Percentiles rank a stretch among this genome's conserved stretches.
Conservation (phyloP, 2,113 vertebrate species). For the Larimichthys polyactis region DNA sequence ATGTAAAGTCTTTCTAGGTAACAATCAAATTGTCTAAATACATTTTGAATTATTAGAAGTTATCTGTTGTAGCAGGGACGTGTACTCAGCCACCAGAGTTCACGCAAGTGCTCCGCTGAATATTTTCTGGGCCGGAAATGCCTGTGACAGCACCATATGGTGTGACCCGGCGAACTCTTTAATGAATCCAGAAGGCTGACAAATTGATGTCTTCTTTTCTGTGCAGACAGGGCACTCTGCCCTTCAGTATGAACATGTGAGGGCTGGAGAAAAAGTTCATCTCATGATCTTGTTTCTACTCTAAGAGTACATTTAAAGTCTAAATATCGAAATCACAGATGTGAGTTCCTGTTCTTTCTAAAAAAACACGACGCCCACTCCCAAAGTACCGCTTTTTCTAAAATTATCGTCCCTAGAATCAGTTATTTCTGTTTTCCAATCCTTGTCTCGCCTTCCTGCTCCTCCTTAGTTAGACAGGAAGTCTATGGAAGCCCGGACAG, state of each 20-base stretch:
- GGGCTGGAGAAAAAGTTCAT: neutral
- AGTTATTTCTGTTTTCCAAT: slow-evolving; percentile 34
- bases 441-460: slow-evolving; percentile 49
- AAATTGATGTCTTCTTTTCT: neutral
- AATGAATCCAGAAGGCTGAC: neutral
- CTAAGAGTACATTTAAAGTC: neutral
- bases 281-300: neutral
- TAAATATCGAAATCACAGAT: slow-evolving; percentile 13
- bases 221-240: neutral
- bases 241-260: neutral
- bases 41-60: neutral
- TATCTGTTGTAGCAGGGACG: neutral
- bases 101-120: neutral
- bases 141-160: neutral
- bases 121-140: slow-evolving; percentile 12
- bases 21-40: neutral
- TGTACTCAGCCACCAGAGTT: slow-evolving; percentile 7
- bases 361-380: slow-evolving; percentile 11
- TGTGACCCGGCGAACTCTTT: neutral
- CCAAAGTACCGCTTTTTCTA: slow-evolving; percentile 60
- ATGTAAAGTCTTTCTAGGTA: neutral
- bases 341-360: neutral
- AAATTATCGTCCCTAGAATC: slow-evolving; percentile 26
- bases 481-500: slow-evolving; percentile 91
- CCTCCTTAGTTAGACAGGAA: slow-evolving; percentile 92